Conservation (phyloP, 2,797 vertebrate genomes). For the Podarcis siculus region DNA sequence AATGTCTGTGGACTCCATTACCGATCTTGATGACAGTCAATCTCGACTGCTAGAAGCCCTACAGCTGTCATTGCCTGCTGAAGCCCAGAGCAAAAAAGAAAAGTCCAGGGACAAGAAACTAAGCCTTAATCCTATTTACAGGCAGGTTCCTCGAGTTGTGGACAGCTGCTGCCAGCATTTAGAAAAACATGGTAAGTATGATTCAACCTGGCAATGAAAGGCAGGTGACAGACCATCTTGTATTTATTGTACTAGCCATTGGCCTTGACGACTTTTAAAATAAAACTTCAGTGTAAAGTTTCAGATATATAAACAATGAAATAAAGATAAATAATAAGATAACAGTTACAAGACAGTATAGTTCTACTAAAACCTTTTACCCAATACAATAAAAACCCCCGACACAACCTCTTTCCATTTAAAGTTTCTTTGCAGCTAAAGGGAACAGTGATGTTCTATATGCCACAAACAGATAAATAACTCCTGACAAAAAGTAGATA, state of each 20-base stretch:
- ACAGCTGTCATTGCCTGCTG: constrained; percentile 93
- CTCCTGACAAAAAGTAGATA: too few relatives aligned
- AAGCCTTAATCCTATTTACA: constrained; percentile 97
- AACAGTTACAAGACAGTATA: too few relatives aligned
- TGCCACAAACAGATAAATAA: too few relatives aligned
- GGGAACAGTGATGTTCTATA: too few relatives aligned
- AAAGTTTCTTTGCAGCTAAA: too few relatives aligned
- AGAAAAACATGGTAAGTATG: constrained; percentile 90
- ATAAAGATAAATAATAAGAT: too few relatives aligned
- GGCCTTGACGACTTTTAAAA: neutral
- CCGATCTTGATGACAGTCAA: constrained; percentile 96
- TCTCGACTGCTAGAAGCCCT: constrained; percentile 95
- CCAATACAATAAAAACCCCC: too few relatives aligned
- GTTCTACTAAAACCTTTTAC: too few relatives aligned
- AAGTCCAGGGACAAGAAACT: constrained; percentile 91
- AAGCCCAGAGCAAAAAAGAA: constrained; percentile 89
- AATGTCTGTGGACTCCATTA: constrained; percentile 98
- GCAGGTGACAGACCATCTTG: neutral
- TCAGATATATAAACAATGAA: too few relatives aligned
- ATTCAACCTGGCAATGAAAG: constrained; percentile 27
- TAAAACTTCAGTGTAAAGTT: too few relatives aligned
- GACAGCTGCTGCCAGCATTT: constrained; percentile 97
- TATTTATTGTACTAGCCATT: neutral
- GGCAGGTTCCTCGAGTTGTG: constrained; percentile 93
- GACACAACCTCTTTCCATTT: too few relatives aligned